Evolutionary conservation across 23 tunicate species (phyloP).

Genomic region (Trididemnum clinides): DNA sequence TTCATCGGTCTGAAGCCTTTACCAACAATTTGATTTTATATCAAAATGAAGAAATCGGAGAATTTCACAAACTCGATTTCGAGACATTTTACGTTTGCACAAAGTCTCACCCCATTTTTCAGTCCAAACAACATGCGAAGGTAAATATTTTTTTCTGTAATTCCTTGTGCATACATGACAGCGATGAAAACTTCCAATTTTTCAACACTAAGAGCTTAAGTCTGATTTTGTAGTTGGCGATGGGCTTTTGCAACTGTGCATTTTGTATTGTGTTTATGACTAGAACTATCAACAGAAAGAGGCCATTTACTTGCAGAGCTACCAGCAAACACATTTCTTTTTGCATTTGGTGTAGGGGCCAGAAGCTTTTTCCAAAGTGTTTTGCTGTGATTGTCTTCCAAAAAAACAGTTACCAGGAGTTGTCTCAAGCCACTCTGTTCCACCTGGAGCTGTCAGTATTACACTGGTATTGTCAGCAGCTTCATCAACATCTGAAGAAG

Average conservation of each 20-base stretch:
- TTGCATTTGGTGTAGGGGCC: constrained; percentile 39
- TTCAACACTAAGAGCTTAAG: constrained; percentile 35
- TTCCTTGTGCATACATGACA: constrained; percentile 7
- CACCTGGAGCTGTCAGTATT: constrained; percentile 35
- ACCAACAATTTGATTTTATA: constrained; percentile 31
- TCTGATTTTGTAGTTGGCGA: constrained; percentile 30
- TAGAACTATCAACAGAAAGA: constrained; percentile 27
- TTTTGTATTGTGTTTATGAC: constrained; percentile 28
- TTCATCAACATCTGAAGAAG: constrained; percentile 23
- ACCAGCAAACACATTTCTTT: constrained; percentile 36
- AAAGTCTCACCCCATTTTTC: constrained; percentile 24
- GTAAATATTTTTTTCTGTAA: constrained; percentile 16
- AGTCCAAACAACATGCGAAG: constrained; percentile 38
- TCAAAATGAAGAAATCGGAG: constrained; percentile 42
- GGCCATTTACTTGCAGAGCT: constrained; percentile 48
- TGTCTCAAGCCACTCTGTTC: constrained; percentile 38
- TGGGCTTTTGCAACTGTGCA: constrained; percentile 42
- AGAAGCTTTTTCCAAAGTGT: constrained; percentile 24
- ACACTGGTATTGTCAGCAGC: constrained; percentile 10
- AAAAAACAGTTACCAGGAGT: constrained; percentile 24
- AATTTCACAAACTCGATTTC: constrained; percentile 41
- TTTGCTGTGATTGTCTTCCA: constrained; percentile 24
- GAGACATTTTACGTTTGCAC: constrained; percentile 42
- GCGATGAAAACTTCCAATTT: constrained; percentile 45
- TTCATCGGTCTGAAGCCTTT: constrained; percentile 33